Evolutionary conservation across 2,888 invertebrate genomes (phyloP).

Genomic region (Euphydryas editha): DNA sequence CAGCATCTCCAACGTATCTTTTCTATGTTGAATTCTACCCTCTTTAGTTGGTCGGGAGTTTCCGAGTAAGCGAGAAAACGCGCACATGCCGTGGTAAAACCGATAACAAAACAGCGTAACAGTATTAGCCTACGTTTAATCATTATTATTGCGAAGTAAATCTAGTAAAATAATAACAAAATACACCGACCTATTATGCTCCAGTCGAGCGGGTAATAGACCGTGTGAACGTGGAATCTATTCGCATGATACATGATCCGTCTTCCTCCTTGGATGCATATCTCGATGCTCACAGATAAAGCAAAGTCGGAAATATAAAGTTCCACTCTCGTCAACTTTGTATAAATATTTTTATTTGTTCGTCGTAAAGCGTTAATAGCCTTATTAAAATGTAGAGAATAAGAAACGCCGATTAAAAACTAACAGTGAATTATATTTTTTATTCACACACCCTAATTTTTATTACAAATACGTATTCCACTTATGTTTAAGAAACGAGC

Average conservation of each 20-base stretch:
- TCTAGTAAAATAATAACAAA: not conserved
- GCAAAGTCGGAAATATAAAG: slow-evolving; percentile 25
- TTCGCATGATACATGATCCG: slow-evolving; percentile 29
- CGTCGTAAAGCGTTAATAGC: not conserved
- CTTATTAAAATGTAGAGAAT: not conserved
- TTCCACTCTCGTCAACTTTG: slow-evolving; percentile 19
- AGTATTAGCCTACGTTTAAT: too few relatives aligned
- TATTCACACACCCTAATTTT: too few relatives aligned
- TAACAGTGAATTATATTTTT: not conserved
- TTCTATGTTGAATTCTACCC: too few relatives aligned
- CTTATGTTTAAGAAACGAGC: too few relatives aligned
- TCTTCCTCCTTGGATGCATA: slow-evolving; percentile 30
- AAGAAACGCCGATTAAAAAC: not conserved
- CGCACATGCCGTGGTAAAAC: too few relatives aligned
- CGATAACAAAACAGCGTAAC: too few relatives aligned
- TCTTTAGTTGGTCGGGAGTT: too few relatives aligned
- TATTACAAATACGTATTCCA: too few relatives aligned
- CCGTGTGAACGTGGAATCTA: slow-evolving; percentile 24
- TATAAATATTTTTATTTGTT: slow-evolving; percentile 18
- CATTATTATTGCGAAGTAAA: too few relatives aligned
- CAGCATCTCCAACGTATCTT: too few relatives aligned
- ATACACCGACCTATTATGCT: not conserved
- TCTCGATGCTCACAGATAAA: slow-evolving; percentile 24
- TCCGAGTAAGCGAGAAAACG: too few relatives aligned
- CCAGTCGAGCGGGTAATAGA: slow-evolving; percentile 21